A percentile compares a stretch with the other conserved stretches of the same genome.
phyloP scores from a whole-genome alignment of 1,140 invertebrate genomes.

The Lethocerus indicus region DNA sequence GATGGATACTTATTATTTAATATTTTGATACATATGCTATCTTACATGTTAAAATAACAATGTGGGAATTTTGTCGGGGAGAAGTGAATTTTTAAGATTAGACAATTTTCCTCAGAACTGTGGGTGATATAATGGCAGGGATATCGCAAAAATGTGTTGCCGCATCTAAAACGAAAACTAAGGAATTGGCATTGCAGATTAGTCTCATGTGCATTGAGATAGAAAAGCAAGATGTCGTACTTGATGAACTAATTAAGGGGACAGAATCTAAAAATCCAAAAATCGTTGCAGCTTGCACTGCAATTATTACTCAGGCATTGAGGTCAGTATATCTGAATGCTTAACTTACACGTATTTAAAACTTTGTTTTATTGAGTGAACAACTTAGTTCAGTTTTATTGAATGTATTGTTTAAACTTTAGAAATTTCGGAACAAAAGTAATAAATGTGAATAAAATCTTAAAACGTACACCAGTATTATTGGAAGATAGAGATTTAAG shows the following conservation, averaged over 20 bases:
- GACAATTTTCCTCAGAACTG: conserved; percentile 52
- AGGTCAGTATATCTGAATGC: conserved; percentile 26
- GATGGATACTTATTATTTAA: background rate
- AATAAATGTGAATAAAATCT: conserved; percentile 69
- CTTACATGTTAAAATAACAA: background rate
- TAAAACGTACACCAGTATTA: conserved; percentile 71
- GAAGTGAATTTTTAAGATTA: conserved; percentile 12
- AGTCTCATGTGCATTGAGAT: conserved; percentile 89
- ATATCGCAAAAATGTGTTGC: conserved; percentile 85
- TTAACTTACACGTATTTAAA: background rate
- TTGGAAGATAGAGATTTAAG: conserved; percentile 83
- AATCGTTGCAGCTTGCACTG: conserved; percentile 72
- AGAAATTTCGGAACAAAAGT: conserved; percentile 86
- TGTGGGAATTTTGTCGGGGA: background rate
- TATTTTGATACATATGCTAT: background rate
- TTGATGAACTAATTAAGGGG: conserved; percentile 85
- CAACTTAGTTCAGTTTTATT: conserved; percentile 2
- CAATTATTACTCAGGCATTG: conserved; percentile 52
- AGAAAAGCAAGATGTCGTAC: conserved; percentile 80
- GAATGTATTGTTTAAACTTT: background rate
- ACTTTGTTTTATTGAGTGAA: background rate
- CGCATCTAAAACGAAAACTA: conserved; percentile 78
- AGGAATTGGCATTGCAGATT: conserved; percentile 77
- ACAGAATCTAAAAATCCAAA: conserved; percentile 93
- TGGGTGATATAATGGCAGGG: conserved; percentile 73